A percentile compares a stretch with the other conserved stretches of the same genome.
These are phyloP conservation scores for Protophormia terraenovae DNA, from an alignment of 2,888 invertebrate genomes.

Conservation along the genomic window DNA sequence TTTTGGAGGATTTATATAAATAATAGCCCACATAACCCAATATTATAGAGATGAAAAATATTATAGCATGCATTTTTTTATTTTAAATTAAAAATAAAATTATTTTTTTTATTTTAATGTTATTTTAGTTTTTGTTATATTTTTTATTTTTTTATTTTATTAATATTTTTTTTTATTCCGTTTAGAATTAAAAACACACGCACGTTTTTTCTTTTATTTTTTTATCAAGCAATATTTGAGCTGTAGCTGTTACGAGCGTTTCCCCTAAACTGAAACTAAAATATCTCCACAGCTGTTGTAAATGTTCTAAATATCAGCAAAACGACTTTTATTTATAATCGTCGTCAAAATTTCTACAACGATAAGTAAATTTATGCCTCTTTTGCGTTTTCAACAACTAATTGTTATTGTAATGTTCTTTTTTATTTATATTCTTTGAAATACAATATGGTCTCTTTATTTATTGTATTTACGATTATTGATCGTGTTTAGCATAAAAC, in stretches of 20 bases:
- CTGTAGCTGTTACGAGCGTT: not conserved
- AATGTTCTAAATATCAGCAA: slow-evolving; percentile 1
- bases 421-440: not conserved
- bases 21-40: slow-evolving; percentile 72
- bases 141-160: too few species aligned
- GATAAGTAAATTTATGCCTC: slow-evolving; percentile 21
- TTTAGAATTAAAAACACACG: not conserved
- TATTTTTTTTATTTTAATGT: not conserved
- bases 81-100: not conserved
- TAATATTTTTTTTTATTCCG: not conserved
- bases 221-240: not conserved
- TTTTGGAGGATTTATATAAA: slow-evolving; percentile 72
- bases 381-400: not conserved
- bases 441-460: not conserved
- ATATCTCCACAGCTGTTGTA: not conserved
- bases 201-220: not conserved
- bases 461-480: not conserved
- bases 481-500: not conserved
- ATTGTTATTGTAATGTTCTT: not conserved
- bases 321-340: slow-evolving; percentile 39
- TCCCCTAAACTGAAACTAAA: not conserved
- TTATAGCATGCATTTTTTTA: slow-evolving; percentile 72
- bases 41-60: slow-evolving; percentile 71
- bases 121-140: not conserved
- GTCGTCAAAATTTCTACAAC: slow-evolving; percentile 5